Evolutionary conservation across 1,140 invertebrate species (phyloP).

Genomic region (Procambarus virginalis): DNA sequence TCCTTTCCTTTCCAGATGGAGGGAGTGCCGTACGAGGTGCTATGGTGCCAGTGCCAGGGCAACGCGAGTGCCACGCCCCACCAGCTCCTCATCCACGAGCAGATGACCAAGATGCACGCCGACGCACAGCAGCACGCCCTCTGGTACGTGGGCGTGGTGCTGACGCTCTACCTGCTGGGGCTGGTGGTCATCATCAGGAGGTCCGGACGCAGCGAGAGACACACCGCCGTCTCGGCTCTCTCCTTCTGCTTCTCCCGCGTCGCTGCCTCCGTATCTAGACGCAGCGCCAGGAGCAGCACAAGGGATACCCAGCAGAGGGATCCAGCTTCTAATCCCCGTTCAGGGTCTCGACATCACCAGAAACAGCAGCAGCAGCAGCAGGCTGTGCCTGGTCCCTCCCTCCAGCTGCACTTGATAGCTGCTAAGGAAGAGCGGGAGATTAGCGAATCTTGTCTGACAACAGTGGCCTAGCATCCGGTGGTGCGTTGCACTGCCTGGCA

Average conservation of each 20-base stretch:
- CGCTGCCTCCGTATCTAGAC: background rate
- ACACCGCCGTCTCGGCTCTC: conserved; percentile 29
- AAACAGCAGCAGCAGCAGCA: conserved; percentile 13
- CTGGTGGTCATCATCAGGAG: conserved; percentile 33
- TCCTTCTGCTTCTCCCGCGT: conserved; percentile 36
- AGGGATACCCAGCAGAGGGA: background rate
- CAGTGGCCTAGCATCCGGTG: background rate
- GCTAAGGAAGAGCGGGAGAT: background rate
- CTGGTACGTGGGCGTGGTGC: conserved; percentile 35
- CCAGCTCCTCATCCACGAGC: background rate
- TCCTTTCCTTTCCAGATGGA: background rate
- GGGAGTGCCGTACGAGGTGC: conserved; percentile 3
- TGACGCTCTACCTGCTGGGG: conserved; percentile 33
- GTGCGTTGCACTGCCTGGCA: background rate
- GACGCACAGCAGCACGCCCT: conserved; percentile 25
- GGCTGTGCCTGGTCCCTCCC: background rate
- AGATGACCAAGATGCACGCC: conserved; percentile 24
- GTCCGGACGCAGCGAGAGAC: conserved; percentile 24
- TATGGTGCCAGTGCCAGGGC: conserved; percentile 52
- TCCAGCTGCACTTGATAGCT: background rate
- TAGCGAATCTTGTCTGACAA: background rate
- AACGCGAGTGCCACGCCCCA: conserved; percentile 32
- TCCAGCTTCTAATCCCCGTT: background rate
- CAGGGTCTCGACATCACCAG: background rate
- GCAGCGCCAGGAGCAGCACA: background rate